These are phyloP conservation scores for Drosophila heteroneura DNA, from an alignment of 2,888 invertebrate species.

Conservation along the genomic window DNA sequence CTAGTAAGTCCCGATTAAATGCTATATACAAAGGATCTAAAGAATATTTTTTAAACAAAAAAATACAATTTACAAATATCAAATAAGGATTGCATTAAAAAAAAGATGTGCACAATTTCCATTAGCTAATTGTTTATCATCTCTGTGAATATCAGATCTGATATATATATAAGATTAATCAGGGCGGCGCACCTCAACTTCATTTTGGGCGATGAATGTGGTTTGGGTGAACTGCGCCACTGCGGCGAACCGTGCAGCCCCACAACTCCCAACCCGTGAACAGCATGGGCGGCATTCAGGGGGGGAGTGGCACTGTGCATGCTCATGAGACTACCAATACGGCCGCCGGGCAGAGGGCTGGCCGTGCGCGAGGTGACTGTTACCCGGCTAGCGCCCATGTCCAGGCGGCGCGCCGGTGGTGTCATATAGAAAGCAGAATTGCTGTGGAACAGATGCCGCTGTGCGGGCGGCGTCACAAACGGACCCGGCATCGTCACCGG, in stretches of 20 bases:
- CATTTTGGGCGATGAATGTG: constrained; percentile 95
- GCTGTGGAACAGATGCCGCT: constrained; percentile 87
- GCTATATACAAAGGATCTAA: background rate
- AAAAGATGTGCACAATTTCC: background rate
- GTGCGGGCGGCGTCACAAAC: constrained; percentile 90
- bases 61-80: background rate
- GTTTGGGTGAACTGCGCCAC: constrained; percentile 87
- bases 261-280: constrained; percentile 35
- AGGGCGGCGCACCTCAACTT: constrained; percentile 90
- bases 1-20: background rate
- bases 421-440: constrained; percentile 89
- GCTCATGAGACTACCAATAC: constrained; percentile 88
- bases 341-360: constrained; percentile 87
- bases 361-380: constrained; percentile 80
- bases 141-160: constrained; percentile 1
- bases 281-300: constrained; percentile 32
- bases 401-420: constrained; percentile 88
- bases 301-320: constrained; percentile 86
- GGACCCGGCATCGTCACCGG: constrained; percentile 95
- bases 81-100: background rate
- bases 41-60: background rate
- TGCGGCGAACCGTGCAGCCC: constrained; percentile 86
- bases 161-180: background rate
- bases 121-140: constrained; percentile 50
- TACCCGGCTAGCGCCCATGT: constrained; percentile 77